phyloP scores from a whole-genome alignment of 2,797 vertebrate genomes.

The Alauda arvensis region DNA sequence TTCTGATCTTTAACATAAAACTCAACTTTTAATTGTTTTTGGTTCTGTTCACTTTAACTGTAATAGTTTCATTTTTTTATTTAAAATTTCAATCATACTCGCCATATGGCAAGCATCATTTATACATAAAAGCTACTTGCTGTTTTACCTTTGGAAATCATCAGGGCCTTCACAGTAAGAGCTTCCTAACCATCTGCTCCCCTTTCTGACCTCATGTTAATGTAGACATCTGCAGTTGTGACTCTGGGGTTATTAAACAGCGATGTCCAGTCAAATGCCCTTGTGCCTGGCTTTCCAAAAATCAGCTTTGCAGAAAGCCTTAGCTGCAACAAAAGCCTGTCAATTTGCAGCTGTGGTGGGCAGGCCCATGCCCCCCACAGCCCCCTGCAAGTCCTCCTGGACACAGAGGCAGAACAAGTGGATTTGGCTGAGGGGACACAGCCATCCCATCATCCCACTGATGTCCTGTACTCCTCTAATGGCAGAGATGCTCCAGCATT shows the following conservation, averaged over 20 bases:
- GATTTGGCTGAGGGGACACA: background rate
- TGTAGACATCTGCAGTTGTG: conserved; percentile 70
- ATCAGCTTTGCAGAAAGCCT: conserved; percentile 25
- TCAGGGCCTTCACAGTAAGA: conserved; percentile 66
- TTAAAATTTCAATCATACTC: conserved; percentile 63
- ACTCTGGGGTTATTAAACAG: conserved; percentile 61
- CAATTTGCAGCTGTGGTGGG: background rate
- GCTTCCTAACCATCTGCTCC: conserved; percentile 73
- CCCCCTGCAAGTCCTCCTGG: background rate
- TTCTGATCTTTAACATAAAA: conserved; percentile 27
- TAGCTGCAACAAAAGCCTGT: background rate
- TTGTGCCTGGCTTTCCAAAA: conserved; percentile 57
- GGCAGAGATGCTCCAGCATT: background rate
- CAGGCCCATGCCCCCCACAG: accelerated
- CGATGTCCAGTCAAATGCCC: conserved; percentile 65
- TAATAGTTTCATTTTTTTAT: conserved; percentile 62
- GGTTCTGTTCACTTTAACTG: conserved; percentile 42
- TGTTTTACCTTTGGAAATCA: conserved; percentile 72
- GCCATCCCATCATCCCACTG: background rate
- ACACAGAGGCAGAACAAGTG: background rate
- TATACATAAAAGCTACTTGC: conserved; percentile 72
- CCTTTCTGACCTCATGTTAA: conserved; percentile 59
- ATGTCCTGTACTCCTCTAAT: conserved; percentile 44
- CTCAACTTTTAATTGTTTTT: conserved; percentile 50
- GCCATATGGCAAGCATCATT: conserved; percentile 70